Percentiles rank a stretch among this genome's conserved stretches.
Conservation (phyloP, 2,888 invertebrate species). For the Harpagoxenus sublaevis region DNA sequence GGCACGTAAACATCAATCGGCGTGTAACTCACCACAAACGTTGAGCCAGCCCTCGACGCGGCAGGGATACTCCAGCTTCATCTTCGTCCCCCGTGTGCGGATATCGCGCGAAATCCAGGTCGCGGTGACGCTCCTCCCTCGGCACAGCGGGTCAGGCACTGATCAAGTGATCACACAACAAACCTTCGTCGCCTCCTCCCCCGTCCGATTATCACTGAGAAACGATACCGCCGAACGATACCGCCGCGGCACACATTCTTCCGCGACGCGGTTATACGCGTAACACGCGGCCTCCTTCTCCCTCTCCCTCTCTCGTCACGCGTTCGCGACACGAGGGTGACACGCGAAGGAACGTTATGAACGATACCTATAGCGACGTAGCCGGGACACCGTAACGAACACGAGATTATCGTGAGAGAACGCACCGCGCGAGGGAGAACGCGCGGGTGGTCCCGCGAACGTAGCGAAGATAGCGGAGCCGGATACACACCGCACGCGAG, state of each 20-base stretch:
- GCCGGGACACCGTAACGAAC: neutral
- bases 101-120: constrained; percentile 33
- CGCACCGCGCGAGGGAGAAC: neutral
- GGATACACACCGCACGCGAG: constrained; percentile 47
- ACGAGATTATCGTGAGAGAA: neutral
- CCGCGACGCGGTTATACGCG: constrained; percentile 36
- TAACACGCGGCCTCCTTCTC: constrained; percentile 27
- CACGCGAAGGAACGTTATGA: neutral
- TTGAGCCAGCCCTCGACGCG: constrained; percentile 89
- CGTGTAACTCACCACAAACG: constrained; percentile 87
- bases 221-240: constrained; percentile 57
- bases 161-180: constrained; percentile 40
- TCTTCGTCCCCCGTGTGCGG: constrained; percentile 65
- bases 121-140: constrained; percentile 49
- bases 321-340: constrained; percentile 13
- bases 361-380: neutral
- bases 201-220: constrained; percentile 64
- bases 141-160: constrained; percentile 61
- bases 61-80: constrained; percentile 87
- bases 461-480: constrained; percentile 37
- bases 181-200: constrained; percentile 27
- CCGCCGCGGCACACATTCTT: constrained; percentile 67
- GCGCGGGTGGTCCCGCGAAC: neutral
- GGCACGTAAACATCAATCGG: constrained; percentile 28
- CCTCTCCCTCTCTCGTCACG: neutral